Evolutionary conservation across 2,113 vertebrate species (phyloP), one percentile per base, ranked within the genome.

Genomic region (Ciconia boyciana): DNA sequence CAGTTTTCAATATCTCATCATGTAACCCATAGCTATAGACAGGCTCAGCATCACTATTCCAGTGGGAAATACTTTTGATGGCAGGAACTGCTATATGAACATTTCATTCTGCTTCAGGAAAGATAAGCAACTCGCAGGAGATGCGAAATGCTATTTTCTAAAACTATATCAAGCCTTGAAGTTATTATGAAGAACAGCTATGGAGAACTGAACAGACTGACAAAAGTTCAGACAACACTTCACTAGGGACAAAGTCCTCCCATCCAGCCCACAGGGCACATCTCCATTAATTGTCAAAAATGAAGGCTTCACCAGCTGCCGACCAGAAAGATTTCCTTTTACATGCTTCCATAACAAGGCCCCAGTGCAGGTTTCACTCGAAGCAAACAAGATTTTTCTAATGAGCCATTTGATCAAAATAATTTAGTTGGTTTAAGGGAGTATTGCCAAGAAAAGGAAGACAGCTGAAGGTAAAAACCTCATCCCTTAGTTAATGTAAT

Each of bases 91-190:
- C 88, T 96, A 44, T 58, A 60, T 2, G 39, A 97, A 94, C 72
- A 80, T 92, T 97, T 94, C 55, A 88, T 64, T 97, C 81, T 95
- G 86, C 94, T 96, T 92, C 87, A 94, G 96, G 96, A 97, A 93
- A 96, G 83, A 95, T 82, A 95, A 91, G 48, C 46, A 95, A 92
- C 95, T 96, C 82, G 13, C 90, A 90, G n/a, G 97, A 93, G 92
- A 95, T 65, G 21, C 6, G 9, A 93, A 97, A 96, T 70, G 28
- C 75, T 96, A 31, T 95, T 97, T 97, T 96, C 87, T 93, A 66
- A 75, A 92, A 96, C 81, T 79, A 28, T 89, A 94, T 93, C 80
- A 92, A 31, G 74, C 75, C 95, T 97, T 92, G 48, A 94, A 96
- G 87, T 96, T 90, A 80, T 93, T 94, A 90, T 54, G 49, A 92